Base-by-base conservation (phyloP, 2,888 invertebrate species). In the Athalia cordata region DNA sequence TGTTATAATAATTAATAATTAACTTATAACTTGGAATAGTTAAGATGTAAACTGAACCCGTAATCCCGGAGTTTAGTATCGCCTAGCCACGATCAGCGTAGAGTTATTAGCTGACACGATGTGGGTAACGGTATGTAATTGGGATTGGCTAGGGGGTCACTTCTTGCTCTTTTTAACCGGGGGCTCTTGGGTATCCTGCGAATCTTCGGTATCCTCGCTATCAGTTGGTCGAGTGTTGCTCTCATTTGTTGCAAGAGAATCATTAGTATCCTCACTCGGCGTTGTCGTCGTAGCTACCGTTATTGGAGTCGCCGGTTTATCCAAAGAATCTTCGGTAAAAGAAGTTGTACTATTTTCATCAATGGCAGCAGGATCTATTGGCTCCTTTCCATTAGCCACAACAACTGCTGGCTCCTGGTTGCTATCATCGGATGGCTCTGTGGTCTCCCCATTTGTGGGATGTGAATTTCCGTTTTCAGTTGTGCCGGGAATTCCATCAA, bases 321-420 rank as follows among this genome's bases (percentile, higher is more conserved):
- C 94, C 90, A 94, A 90, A 66, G 95, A 95, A 90, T 95, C 95
- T 89, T 95, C 95, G 78, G 95, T 95, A 91, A 94, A 95, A 45
- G 95, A 95, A 80, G 95, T 94, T 65, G 95, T 95, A 88, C 95
- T 95, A 87, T 93, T 95, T 85, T 94, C 94, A 79, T 93, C 92
- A 82, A 93, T 93, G 77, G 91, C 91, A 43, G 89, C 87, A 84
- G 88, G 92, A 83, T 93, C 92, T 83, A 93, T 92, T 81, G 87
- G 90, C 83, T 83, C 87, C 82, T 87, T 89, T 15, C 92, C 91
- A 85, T 92, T 91, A 76, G 87, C 83, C 82, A 94, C 92, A 82
- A 85, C 81, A 74, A 84, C 80, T 65, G 81, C 75, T 47, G 81
- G 84, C 43, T 95, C 96, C 82, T 95, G 93, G 90, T 96, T 96